Evolutionary conservation across 2,797 vertebrate genomes (phyloP).

Genomic region (Podarcis siculus): DNA sequence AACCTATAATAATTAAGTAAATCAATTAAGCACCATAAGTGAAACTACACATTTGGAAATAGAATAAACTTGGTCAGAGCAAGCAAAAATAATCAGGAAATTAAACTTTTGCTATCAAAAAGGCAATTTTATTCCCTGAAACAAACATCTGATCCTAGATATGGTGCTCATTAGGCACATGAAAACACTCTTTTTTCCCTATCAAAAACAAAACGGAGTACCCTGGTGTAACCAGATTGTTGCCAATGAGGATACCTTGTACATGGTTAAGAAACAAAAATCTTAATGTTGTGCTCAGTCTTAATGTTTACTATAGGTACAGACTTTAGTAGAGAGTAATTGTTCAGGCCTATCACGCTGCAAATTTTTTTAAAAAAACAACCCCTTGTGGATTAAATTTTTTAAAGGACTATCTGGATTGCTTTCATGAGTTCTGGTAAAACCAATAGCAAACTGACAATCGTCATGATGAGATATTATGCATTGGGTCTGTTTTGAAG

Average conservation of each 20-base stretch:
- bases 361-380: background rate
- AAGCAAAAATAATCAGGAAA: slow-evolving; percentile 41
- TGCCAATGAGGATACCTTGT: slow-evolving; percentile 14
- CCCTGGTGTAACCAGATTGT: slow-evolving; percentile 29
- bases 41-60: slow-evolving; percentile 34
- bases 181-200: slow-evolving; percentile 58
- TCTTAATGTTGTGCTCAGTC: slow-evolving; percentile 27
- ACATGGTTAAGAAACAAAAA: slow-evolving; percentile 47
- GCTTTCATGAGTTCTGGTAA: background rate
- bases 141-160: slow-evolving; percentile 53
- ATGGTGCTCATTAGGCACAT: slow-evolving; percentile 60
- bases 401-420: background rate
- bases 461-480: slow-evolving; percentile 39
- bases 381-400: background rate
- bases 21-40: slow-evolving; percentile 30
- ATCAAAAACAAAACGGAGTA: slow-evolving; percentile 35
- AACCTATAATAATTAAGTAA: slow-evolving; percentile 2
- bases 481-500: slow-evolving; percentile 65
- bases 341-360: slow-evolving; percentile 35
- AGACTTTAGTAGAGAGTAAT: slow-evolving; percentile 55
- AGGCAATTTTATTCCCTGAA: slow-evolving; percentile 52
- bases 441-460: slow-evolving; percentile 46
- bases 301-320: slow-evolving; percentile 22
- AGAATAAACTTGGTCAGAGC: slow-evolving; percentile 45
- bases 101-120: slow-evolving; percentile 36